A percentile compares a stretch with the other conserved stretches of the same genome.
Conservation (phyloP, 2,797 vertebrate genomes). For the Phrynocephalus vlangalii region DNA sequence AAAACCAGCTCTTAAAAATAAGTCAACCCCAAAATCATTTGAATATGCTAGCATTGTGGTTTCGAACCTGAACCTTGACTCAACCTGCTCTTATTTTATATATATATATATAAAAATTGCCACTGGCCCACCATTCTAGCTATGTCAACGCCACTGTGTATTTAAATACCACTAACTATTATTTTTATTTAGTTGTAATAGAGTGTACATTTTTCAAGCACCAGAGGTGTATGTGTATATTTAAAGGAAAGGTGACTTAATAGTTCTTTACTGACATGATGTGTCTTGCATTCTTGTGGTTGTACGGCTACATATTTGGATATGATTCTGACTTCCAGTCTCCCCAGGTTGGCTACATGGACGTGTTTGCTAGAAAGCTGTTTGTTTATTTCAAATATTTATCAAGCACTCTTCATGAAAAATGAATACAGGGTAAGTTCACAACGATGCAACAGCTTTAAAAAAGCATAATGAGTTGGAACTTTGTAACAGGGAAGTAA, state of each 20-base stretch:
- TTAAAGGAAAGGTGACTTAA: no score
- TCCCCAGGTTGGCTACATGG: background rate
- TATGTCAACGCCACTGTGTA: background rate
- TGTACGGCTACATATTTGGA: no score
- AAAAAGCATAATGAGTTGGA: background rate
- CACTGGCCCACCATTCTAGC: background rate
- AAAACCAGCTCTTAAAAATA: background rate
- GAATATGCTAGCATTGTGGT: background rate
- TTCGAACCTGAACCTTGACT: background rate
- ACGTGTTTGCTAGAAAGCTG: background rate
- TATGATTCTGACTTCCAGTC: no score
- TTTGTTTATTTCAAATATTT: background rate
- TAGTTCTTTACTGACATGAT: no score
- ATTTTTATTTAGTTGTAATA: background rate
- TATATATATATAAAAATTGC: no score
- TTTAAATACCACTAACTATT: background rate
- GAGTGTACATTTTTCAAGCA: background rate
- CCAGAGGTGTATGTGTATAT: background rate
- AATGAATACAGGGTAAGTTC: background rate
- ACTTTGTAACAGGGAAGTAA: background rate
- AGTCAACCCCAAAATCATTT: background rate
- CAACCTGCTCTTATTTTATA: background rate
- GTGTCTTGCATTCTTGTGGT: no score
- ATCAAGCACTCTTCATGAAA: background rate
- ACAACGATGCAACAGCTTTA: background rate